Conservation (phyloP, 1,140 invertebrate species). For the Chrysomallon squamiferum region DNA sequence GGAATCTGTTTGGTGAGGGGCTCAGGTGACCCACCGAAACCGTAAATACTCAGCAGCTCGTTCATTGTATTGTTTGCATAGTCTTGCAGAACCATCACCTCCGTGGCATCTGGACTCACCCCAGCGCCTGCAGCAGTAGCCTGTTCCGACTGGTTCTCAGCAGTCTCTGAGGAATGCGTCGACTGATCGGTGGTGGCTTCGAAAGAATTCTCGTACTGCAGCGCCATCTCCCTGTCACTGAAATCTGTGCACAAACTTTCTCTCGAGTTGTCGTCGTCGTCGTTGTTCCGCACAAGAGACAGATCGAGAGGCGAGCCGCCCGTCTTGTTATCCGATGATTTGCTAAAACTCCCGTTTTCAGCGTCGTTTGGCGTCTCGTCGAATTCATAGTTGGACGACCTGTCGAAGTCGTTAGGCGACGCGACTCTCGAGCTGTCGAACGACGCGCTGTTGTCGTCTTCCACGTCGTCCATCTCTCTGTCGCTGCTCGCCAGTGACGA, state of each 20-base stretch:
- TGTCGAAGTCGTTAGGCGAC: background rate
- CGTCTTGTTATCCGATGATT: background rate
- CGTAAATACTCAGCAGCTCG: slow-evolving; percentile 76
- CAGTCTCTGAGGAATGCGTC: background rate
- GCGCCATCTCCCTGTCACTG: background rate
- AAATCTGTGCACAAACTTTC: background rate
- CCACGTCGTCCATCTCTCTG: slow-evolving; percentile 13
- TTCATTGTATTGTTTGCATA: slow-evolving; percentile 80
- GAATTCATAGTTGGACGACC: background rate
- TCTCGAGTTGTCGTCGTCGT: background rate
- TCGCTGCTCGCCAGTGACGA: slow-evolving; percentile 28
- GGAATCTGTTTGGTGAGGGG: slow-evolving; percentile 25
- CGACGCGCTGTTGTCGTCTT: background rate
- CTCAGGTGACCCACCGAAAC: slow-evolving; percentile 48
- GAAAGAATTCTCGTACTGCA: background rate
- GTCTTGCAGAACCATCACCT: slow-evolving; percentile 66
- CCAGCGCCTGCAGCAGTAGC: background rate
- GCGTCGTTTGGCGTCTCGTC: background rate
- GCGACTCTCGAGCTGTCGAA: background rate
- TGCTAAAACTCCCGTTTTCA: background rate
- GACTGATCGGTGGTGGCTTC: background rate
- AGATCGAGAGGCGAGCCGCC: background rate
- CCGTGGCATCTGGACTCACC: background rate
- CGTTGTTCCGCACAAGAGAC: background rate
- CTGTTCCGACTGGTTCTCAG: background rate